Percentiles rank a stretch among this genome's conserved stretches.
These are phyloP conservation scores for Apotomis betuletana DNA, from an alignment of 2,888 invertebrate species.

Conservation along the genomic window DNA sequence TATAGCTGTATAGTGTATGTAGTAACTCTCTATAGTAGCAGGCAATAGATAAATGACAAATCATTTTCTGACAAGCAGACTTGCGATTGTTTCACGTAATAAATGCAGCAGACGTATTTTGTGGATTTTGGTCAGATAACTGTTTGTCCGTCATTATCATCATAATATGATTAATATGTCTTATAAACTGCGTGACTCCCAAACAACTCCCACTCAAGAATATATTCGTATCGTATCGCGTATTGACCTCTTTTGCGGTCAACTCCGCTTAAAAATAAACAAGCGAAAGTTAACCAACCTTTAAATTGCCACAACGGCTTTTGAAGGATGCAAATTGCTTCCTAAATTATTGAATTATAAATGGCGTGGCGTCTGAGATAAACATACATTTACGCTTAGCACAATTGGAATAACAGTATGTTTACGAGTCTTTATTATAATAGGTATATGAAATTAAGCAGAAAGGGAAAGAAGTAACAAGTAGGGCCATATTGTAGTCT, in stretches of 20 bases:
- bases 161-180: background rate
- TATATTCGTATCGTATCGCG: constrained; percentile 41
- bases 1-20: no score
- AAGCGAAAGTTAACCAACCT: constrained; percentile 53
- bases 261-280: constrained; percentile 51
- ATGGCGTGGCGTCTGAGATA: background rate
- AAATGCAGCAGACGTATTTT: no score
- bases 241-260: constrained; percentile 52
- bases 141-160: background rate
- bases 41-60: no score
- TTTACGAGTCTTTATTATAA: background rate
- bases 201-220: constrained; percentile 7
- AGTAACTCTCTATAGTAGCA: no score
- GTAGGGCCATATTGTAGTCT: no score
- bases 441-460: background rate
- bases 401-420: background rate
- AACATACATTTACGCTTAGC: background rate
- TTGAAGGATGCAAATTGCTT: constrained; percentile 20
- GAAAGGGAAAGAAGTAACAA: background rate
- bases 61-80: no score
- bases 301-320: constrained; percentile 26
- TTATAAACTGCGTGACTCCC: background rate
- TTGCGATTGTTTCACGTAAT: no score
- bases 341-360: constrained; percentile 10
- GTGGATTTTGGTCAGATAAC: background rate